Evolutionary conservation across 2,888 invertebrate genomes (phyloP).

Genomic region (Ochropleura plecta): DNA sequence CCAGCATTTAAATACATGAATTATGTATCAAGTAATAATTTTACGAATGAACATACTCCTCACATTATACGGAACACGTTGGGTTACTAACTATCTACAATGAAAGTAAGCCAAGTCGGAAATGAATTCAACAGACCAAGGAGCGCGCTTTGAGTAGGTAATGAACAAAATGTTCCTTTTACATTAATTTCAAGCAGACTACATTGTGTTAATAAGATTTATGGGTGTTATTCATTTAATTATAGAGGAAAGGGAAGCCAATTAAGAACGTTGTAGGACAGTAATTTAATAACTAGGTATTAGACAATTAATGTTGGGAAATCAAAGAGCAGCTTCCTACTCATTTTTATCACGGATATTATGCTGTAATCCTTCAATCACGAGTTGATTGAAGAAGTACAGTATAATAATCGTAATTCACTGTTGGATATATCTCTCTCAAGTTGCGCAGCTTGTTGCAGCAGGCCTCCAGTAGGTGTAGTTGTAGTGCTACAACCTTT

Average conservation of each 20-base stretch:
- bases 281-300: too few species aligned
- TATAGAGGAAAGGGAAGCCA: slow-evolving; percentile 5
- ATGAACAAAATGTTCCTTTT: not conserved
- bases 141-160: slow-evolving; percentile 5
- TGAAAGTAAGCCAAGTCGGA: slow-evolving; percentile 35
- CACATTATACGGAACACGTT: slow-evolving; percentile 17
- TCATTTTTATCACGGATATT: not conserved
- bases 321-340: not conserved
- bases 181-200: not conserved
- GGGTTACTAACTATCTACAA: not conserved
- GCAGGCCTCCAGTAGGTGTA: too few species aligned
- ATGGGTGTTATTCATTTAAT: slow-evolving; percentile 2
- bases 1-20: slow-evolving; percentile 13
- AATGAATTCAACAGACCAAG: slow-evolving; percentile 37
- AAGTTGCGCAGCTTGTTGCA: too few species aligned
- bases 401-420: too few species aligned
- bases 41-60: slow-evolving; percentile 3
- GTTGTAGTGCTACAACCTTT: too few species aligned
- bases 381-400: too few species aligned
- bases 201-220: slow-evolving; percentile 12
- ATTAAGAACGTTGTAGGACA: slow-evolving; percentile 5
- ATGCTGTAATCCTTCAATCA: not conserved
- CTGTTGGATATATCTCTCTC: not conserved
- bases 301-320: slow-evolving; percentile 4
- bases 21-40: slow-evolving; percentile 11